A percentile compares a stretch with the other conserved stretches of the same genome.
Conservation (phyloP, 1,140 invertebrate genomes). For the Pantala flavescens region DNA sequence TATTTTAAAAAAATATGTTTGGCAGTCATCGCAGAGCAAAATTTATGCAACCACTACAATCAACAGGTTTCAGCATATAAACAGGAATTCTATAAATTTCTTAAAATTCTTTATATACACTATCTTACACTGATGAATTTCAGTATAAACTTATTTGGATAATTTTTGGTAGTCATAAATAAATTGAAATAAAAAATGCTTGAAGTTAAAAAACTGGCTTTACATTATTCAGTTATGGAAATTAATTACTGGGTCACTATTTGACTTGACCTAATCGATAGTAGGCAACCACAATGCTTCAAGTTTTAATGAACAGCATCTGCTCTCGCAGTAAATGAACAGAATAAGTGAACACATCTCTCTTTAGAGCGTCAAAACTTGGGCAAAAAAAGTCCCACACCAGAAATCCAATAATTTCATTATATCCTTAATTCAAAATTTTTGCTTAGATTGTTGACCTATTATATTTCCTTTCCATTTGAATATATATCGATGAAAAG, state of each 20-base stretch:
- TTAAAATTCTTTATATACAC: slow-evolving; percentile 11
- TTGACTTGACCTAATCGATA: not conserved
- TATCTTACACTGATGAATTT: slow-evolving; percentile 8
- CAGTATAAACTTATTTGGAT: slow-evolving; percentile 10
- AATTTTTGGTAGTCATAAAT: slow-evolving; percentile 10
- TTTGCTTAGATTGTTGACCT: not conserved
- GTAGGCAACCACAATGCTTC: not conserved
- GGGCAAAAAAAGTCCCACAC: not conserved
- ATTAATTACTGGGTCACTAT: not conserved
- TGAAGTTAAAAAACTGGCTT: slow-evolving; percentile 10
- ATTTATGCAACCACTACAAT: slow-evolving; percentile 2
- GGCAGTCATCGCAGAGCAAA: slow-evolving; percentile 2
- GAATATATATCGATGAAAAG: slow-evolving; percentile 3
- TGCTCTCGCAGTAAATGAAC: not conserved
- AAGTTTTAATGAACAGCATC: not conserved
- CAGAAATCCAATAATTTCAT: not conserved
- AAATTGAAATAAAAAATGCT: slow-evolving; percentile 9
- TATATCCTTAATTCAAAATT: not conserved
- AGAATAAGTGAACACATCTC: not conserved
- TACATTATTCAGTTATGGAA: not conserved
- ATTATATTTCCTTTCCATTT: slow-evolving; percentile 10
- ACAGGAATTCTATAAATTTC: slow-evolving; percentile 3
- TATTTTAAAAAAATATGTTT: slow-evolving; percentile 1
- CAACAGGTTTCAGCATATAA: slow-evolving; percentile 6
- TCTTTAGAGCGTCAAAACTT: not conserved